Percentiles rank a stretch among this genome's conserved stretches.
These are phyloP conservation scores for Drosophila insularis DNA, from an alignment of 1,140 invertebrate genomes.

Conservation along the genomic window DNA sequence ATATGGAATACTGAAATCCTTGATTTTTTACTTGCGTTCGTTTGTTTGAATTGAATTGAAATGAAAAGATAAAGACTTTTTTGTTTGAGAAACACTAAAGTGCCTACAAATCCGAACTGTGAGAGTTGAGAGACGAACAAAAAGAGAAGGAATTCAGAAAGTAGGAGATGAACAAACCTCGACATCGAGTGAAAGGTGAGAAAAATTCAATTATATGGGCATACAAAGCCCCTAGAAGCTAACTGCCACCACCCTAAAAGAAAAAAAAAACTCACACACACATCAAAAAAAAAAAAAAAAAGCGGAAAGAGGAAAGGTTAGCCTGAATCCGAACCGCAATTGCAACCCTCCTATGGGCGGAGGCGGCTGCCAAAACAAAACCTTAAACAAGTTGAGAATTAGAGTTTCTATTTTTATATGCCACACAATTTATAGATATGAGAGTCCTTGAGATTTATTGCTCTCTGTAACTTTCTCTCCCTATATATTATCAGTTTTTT, in stretches of 20 bases:
- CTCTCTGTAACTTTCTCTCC: constrained; percentile 16
- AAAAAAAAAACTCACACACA: background rate
- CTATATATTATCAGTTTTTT: constrained; percentile 58
- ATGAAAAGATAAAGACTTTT: constrained; percentile 46
- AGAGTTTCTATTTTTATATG: constrained; percentile 77
- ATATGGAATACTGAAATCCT: background rate
- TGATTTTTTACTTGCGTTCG: constrained; percentile 22
- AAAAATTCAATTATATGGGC: constrained; percentile 50
- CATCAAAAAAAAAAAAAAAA: too few relatives aligned
- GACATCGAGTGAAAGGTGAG: constrained; percentile 11
- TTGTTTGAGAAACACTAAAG: constrained; percentile 72
- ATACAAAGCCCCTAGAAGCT: constrained; percentile 60
- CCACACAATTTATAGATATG: constrained; percentile 47
- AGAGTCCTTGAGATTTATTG: constrained; percentile 18
- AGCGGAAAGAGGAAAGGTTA: background rate
- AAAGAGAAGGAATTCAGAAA: constrained; percentile 1
- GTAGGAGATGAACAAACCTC: constrained; percentile 10
- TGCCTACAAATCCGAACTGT: constrained; percentile 64
- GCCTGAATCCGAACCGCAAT: background rate
- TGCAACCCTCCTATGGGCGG: background rate
- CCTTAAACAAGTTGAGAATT: constrained; percentile 32
- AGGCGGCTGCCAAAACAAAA: constrained; percentile 7
- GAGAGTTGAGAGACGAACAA: constrained; percentile 11
- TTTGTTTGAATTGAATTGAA: background rate
- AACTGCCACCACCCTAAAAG: constrained; percentile 33